These are phyloP conservation scores for Eubasilissa regina DNA, from an alignment of 1,140 invertebrate genomes.

Conservation along the genomic window DNA sequence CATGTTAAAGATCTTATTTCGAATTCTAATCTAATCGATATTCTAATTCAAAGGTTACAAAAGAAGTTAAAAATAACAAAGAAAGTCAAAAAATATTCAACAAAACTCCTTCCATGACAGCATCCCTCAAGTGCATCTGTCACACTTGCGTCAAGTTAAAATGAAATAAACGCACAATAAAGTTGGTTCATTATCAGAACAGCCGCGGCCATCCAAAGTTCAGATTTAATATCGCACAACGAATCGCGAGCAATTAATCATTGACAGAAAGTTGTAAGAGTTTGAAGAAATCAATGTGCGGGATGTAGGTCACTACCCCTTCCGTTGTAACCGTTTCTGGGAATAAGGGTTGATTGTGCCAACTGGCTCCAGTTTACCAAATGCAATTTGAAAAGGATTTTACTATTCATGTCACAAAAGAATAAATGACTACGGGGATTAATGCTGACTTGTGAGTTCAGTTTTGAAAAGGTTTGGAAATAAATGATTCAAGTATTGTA, in stretches of 20 bases:
- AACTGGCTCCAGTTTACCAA: conserved; percentile 21
- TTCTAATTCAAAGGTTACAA: no score
- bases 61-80: neutral
- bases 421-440: neutral
- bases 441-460: neutral
- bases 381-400: conserved; percentile 10
- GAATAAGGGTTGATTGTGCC: conserved; percentile 36
- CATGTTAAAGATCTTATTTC: no score
- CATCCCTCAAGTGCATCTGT: conserved; percentile 51
- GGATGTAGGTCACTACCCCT: conserved; percentile 44
- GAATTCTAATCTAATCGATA: no score
- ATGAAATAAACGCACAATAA: conserved; percentile 7
- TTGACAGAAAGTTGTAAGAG: conserved; percentile 38
- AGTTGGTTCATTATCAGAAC: neutral
- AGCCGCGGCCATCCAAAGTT: conserved; percentile 20
- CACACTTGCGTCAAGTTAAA: neutral
- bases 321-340: conserved; percentile 16
- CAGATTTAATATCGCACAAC: conserved; percentile 55
- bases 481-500: neutral
- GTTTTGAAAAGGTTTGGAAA: neutral
- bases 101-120: neutral
- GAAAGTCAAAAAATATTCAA: no score
- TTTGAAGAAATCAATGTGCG: conserved; percentile 57
- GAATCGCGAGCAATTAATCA: conserved; percentile 57
- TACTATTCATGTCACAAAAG: neutral